Evolutionary conservation across 1,140 invertebrate species (phyloP), one percentile per base, ranked within the genome.

Genomic region (Apis dorsata): DNA sequence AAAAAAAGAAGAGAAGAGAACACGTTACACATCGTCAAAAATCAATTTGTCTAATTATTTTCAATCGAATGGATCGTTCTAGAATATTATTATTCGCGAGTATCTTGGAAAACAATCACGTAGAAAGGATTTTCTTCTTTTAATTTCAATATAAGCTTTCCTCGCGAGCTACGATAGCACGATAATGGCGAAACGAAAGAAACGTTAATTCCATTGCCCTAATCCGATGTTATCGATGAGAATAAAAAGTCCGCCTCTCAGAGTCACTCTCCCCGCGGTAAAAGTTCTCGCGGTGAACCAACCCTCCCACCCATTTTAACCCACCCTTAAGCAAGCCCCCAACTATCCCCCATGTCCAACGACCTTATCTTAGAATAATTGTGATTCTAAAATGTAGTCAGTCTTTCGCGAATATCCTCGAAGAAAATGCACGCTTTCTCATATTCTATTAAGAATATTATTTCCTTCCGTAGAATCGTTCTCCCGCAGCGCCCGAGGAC

Each of bases 391-490:
- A 82, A 62, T 59, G 57, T 62, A 62, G 72, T 28, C 55, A 24
- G n/a, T 8, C 59, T 21, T 73, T n/a, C 13, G 69, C 74, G 55
- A 71, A 28, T 83, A 70, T 71, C 76, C 28, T 55, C 28, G 34
- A 44, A 28, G 63, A 81, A 68, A 84, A 75, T 51, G 28, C 57
- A 62, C 71, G 55, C 21, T 74, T 75, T 70, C 66, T 84, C 70
- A 62, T 81, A 81, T 81, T 84, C 79, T 84, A 84, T 84, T 84
- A 84, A 81, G 78, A 84, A 81, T 81, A 84, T 84, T 84, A 84
- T 84, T 84, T 79, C 79, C 83, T 75, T 84, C 79, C 83, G 79
- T 69, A 63, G 83, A 84, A 84, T 68, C 78, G 79, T 74, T 74
- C 83, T 70, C n/a, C 68, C 51, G 83, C 65, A 81, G 71, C 21